Evolutionary conservation across 2,113 vertebrate genomes (phyloP).

Genomic region (Microcebus lehilahytsara): DNA sequence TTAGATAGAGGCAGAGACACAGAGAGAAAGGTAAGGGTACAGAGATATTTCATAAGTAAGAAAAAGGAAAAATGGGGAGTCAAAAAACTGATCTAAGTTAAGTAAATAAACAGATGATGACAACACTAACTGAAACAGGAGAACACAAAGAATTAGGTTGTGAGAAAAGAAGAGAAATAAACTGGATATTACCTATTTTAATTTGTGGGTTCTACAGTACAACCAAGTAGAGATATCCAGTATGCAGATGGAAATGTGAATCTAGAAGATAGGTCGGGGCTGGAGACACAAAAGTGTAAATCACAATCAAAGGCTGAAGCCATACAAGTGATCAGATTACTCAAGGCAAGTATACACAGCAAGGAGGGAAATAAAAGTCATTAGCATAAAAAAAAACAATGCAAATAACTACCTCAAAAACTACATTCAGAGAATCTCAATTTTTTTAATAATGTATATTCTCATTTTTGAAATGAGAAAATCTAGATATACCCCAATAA

Average conservation of each 20-base stretch:
- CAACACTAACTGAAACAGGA: background rate
- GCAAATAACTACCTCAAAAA: constrained; percentile 9
- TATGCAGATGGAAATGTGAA: background rate
- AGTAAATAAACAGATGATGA: background rate
- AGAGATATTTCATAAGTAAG: background rate
- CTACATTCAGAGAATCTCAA: background rate
- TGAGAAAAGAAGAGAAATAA: background rate
- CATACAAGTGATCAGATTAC: background rate
- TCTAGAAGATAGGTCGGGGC: background rate
- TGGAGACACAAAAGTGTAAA: background rate
- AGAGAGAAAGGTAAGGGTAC: background rate
- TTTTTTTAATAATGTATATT: background rate
- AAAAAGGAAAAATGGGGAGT: background rate
- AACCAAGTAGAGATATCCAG: background rate
- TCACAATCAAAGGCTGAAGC: background rate
- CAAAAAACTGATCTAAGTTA: constrained; percentile 11
- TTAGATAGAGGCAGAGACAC: background rate
- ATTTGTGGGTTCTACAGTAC: background rate
- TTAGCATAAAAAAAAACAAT: background rate
- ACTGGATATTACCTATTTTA: background rate
- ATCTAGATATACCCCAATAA: background rate
- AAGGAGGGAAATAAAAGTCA: background rate
- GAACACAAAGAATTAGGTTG: background rate
- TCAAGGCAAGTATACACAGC: background rate
- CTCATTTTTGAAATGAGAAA: background rate